Percentiles rank a stretch among this genome's conserved stretches.
These are phyloP conservation scores for Littorina saxatilis DNA, from an alignment of 1,140 invertebrate species.

Conservation along the genomic window DNA sequence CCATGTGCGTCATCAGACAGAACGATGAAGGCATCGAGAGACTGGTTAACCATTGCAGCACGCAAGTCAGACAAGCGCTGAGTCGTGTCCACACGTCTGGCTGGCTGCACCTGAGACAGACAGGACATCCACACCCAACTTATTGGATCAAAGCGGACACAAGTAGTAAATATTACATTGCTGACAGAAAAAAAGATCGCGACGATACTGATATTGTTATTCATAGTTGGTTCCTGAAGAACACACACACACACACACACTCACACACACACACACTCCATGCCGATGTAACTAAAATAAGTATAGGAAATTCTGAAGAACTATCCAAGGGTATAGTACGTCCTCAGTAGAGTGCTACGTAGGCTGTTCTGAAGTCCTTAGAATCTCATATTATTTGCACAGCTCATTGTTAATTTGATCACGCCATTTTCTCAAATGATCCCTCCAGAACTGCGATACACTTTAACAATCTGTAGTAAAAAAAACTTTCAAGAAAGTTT, in stretches of 20 bases:
- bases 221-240: background rate
- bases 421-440: too few relatives aligned
- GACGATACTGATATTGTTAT: too few relatives aligned
- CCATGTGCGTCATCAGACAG: constrained; percentile 88
- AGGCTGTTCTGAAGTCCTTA: too few relatives aligned
- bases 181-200: background rate
- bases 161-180: background rate
- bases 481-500: too few relatives aligned
- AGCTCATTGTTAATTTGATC: too few relatives aligned
- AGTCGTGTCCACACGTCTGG: constrained; percentile 52
- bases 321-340: too few relatives aligned
- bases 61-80: constrained; percentile 49
- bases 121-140: background rate
- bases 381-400: too few relatives aligned
- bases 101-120: constrained; percentile 34
- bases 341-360: too few relatives aligned
- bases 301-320: too few relatives aligned
- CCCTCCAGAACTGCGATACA: too few relatives aligned
- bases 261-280: constrained; percentile 11
- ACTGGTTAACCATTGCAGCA: constrained; percentile 55
- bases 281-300: too few relatives aligned
- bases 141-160: background rate
- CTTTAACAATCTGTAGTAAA: too few relatives aligned
- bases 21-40: constrained; percentile 84
- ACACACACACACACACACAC: background rate